Evolutionary conservation across 1,140 invertebrate genomes (phyloP).

Genomic region (Papilio glaucus): DNA sequence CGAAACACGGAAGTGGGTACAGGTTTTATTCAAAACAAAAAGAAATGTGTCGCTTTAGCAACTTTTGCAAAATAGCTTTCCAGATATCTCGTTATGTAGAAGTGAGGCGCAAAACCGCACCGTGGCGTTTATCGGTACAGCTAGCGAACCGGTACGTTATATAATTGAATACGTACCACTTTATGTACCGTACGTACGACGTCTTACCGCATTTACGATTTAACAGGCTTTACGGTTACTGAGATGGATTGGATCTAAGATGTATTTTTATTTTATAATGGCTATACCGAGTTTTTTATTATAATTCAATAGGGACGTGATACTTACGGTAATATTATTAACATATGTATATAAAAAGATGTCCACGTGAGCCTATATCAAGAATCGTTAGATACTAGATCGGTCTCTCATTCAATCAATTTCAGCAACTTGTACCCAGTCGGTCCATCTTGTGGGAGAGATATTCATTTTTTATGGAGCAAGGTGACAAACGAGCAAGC

Average conservation of each 20-base stretch:
- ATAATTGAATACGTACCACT: conserved; percentile 15
- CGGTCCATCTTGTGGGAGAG: too few species aligned
- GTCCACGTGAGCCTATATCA: too few species aligned
- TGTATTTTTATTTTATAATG: not conserved
- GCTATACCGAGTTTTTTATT: not conserved
- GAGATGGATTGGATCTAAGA: conserved; percentile 2
- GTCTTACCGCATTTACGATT: conserved; percentile 30
- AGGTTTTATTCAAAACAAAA: conserved; percentile 21
- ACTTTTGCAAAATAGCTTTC: conserved; percentile 33
- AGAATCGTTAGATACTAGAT: too few species aligned
- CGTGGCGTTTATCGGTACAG: not conserved
- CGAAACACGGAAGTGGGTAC: conserved; percentile 12
- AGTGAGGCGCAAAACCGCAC: conserved; percentile 24
- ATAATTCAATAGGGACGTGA: too few species aligned
- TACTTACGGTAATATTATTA: too few species aligned
- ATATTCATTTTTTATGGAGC: too few species aligned
- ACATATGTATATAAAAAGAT: too few species aligned
- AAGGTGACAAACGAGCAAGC: too few species aligned
- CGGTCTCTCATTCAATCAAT: too few species aligned
- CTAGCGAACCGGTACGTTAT: conserved; percentile 15
- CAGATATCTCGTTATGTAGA: conserved; percentile 33
- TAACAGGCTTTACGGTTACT: conserved; percentile 14
- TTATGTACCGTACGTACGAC: conserved; percentile 10
- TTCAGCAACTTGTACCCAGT: too few species aligned
- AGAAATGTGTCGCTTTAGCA: conserved; percentile 27